phyloP scores from a whole-genome alignment of 2,113 vertebrate species.

The Pandion haliaetus region DNA sequence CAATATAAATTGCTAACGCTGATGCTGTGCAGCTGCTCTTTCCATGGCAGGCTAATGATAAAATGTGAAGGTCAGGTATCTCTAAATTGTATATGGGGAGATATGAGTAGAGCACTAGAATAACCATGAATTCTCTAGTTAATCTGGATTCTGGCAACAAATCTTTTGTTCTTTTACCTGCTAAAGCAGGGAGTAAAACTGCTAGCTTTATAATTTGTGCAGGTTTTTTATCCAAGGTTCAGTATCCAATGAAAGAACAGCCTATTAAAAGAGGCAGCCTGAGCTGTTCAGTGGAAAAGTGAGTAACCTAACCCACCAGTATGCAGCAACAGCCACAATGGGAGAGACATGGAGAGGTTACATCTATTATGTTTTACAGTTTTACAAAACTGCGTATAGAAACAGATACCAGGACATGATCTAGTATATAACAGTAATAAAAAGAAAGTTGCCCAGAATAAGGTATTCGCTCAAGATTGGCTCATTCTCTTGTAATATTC shows the following conservation, averaged over 20 bases:
- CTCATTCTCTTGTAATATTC: background rate
- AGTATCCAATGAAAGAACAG: background rate
- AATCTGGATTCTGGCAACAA: background rate
- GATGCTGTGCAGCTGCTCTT: conserved; percentile 1
- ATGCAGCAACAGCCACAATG: conserved; percentile 40
- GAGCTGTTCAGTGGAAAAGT: background rate
- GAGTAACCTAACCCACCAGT: conserved; percentile 51
- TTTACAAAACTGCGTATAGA: conserved; percentile 21
- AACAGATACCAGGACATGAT: conserved; percentile 50
- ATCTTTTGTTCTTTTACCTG: background rate
- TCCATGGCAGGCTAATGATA: background rate
- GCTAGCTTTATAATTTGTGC: background rate
- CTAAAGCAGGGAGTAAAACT: background rate
- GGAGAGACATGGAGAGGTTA: conserved; percentile 53
- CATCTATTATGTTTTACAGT: conserved; percentile 43
- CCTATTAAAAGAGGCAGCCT: conserved; percentile 15
- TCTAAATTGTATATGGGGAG: background rate
- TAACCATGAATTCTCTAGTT: background rate
- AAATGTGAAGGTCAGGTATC: background rate
- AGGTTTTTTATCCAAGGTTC: background rate
- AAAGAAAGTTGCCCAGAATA: conserved; percentile 25
- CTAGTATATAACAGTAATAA: background rate
- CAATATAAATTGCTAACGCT: background rate
- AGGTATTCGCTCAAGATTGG: background rate
- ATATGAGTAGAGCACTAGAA: background rate